Percentiles rank a stretch among this genome's conserved stretches.
These are phyloP conservation scores for Brienomyrus brachyistius DNA, from an alignment of 2,113 vertebrate genomes.

Conservation along the genomic window DNA sequence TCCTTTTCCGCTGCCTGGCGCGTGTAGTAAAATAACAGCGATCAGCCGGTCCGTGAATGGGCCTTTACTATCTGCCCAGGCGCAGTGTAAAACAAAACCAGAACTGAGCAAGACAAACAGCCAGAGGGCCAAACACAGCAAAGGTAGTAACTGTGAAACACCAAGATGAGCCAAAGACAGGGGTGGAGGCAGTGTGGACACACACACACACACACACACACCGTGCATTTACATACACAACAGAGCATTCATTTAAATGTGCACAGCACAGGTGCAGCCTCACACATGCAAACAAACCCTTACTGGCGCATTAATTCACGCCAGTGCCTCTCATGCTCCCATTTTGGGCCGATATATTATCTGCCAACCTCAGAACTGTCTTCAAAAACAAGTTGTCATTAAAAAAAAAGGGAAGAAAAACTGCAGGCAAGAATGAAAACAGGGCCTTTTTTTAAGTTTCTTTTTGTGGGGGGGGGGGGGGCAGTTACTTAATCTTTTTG, in stretches of 20 bases:
- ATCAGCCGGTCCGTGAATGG: conserved; percentile 14
- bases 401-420: not conserved
- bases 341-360: not conserved
- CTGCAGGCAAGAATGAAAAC: not conserved
- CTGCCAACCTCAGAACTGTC: not conserved
- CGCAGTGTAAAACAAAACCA: conserved; percentile 52
- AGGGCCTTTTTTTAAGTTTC: not conserved
- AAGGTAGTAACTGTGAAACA: conserved; percentile 35
- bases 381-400: not conserved
- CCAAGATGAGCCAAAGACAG: conserved; percentile 12
- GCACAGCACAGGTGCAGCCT: not conserved
- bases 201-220: not conserved
- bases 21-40: conserved; percentile 13
- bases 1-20: conserved; percentile 24
- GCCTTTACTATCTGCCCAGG: conserved; percentile 37
- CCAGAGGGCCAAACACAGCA: conserved; percentile 55
- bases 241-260: conserved; percentile 10
- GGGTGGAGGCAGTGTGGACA: conserved; percentile 7
- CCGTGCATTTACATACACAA: not conserved
- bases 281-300: not conserved
- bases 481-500: not conserved
- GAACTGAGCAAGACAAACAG: conserved; percentile 57
- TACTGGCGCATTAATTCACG: not conserved
- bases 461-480: not conserved
- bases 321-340: not conserved